Evolutionary conservation across 1,140 invertebrate genomes (phyloP), one percentile per base, ranked within the genome.

Genomic region (Ceratosolen solmsi): DNA sequence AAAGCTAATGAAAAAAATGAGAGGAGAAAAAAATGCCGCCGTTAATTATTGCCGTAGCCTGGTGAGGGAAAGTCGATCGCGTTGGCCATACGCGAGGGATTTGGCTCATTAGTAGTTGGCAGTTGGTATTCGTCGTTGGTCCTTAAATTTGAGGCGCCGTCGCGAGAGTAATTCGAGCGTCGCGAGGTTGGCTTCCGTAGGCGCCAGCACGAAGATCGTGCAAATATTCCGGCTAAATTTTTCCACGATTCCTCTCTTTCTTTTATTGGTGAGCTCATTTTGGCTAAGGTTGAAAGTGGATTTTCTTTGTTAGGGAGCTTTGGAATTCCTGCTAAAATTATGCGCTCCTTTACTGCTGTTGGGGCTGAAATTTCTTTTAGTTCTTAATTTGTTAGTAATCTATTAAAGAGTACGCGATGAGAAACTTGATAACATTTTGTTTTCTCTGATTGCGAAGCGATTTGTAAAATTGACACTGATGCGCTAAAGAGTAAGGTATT

Each of bases 71-170:
- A 36, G 74, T 60, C 73, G 68, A 72, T 76, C 54, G 65, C 51
- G 15, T 36, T 22, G 68, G 27, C 68, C 65, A 82, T 63, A 63
- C 73, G 73, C 80, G 65, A 76, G 80, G 80, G 68, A 82, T 77
- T 82, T 36, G 80, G 73, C 72, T 82, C 80, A 82, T 82, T 82
- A 82, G 74, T 30, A 70, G 63, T 82, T 71, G 79, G 51, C 70
- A 56, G 41, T 49, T 54, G 33, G 22, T 54, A 58, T 38, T 36
- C 63, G 33, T 20, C 36, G 33, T 17, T 1, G 8, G 17, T 38
- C 27, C 63, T n/a, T 4, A 15, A 33, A 15, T 38, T 38, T n/a
- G 60, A 15, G 13, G 30, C 2, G 27, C 0, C 30, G 60, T 33
- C 60, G 60, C 27, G 60, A 13, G 27, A 63, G 60, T 63, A 33